Evolutionary conservation across 2,797 vertebrate genomes (phyloP), one percentile per base, ranked within the genome.

Genomic region (Lycodopsis pacificus): DNA sequence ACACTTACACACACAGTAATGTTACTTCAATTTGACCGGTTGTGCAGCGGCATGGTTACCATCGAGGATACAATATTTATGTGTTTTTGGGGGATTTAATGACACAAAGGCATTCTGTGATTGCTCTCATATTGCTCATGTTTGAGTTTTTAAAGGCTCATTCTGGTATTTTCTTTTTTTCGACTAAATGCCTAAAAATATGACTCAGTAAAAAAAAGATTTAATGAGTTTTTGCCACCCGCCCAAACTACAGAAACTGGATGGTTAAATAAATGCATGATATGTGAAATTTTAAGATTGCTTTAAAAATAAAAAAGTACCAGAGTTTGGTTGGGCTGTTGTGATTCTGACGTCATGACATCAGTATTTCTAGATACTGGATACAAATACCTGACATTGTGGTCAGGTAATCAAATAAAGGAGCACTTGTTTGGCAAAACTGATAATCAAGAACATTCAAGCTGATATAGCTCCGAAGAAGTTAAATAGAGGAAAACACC

Each of bases 401-500:
- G 0, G 14, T 25, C 10, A n/a, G 20, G 6, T 71, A 30, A 63
- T 58, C 20, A 64, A 77, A 71, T 68, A 71, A 65, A 74, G 32
- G 3, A 48, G 15, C 19, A 12, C 25, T 30, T 56, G 49, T 64
- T 65, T 63, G 14, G 15, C 8, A 69, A 53, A 73, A 40, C 11
- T 30, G 53, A 25, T 20, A 25, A 15, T 62, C 17, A 38, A 27
- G 20, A 73, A 64, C 27, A 74, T 79, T 67, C 59, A 38, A 34
- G 44, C 12, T 56, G 22, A 64, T 59, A 10, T 42, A 38, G 32
- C 36, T 49, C 46, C 49, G 58, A 73, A 46, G 17, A 34, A 61
- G 38, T 36, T 46, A 79, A 62, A 59, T 8, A 63, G 27, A 84
- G 32, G 36, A 70, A 56, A 78, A 73, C 58, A 72, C 15, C n/a